These are phyloP conservation scores for Holacanthella duospinosa DNA, from an alignment of 2,888 invertebrate genomes.

Conservation along the genomic window DNA sequence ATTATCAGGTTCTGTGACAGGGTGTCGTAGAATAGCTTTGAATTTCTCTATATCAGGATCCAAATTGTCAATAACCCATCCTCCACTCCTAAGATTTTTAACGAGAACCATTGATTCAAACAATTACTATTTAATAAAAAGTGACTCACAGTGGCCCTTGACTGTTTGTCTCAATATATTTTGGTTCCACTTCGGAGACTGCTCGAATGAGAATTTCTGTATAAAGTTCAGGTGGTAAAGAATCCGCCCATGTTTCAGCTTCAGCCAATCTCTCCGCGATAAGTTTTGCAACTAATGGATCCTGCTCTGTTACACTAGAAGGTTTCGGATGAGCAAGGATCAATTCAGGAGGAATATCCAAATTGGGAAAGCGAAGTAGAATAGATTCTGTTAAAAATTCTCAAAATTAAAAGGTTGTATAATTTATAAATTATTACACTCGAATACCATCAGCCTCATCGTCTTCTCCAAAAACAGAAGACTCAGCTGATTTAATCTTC, in stretches of 20 bases:
- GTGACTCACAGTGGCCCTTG: constrained; percentile 20
- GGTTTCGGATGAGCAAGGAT: constrained; percentile 24
- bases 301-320: constrained; percentile 17
- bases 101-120: background rate
- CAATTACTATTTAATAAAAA: background rate
- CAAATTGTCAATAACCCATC: constrained; percentile 35
- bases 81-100: constrained; percentile 19
- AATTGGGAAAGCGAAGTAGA: constrained; percentile 23
- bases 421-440: background rate
- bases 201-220: constrained; percentile 25
- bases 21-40: constrained; percentile 23
- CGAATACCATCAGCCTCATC: constrained; percentile 22
- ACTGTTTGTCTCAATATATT: constrained; percentile 9
- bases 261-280: constrained; percentile 17
- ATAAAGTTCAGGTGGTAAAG: constrained; percentile 23
- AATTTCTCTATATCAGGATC: constrained; percentile 28
- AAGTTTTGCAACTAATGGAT: constrained; percentile 23
- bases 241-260: constrained; percentile 17
- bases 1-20: constrained; percentile 27
- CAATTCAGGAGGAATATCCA: constrained; percentile 26
- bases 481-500: constrained; percentile 13
- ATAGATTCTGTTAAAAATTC: constrained; percentile 18
- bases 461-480: constrained; percentile 12
- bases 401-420: background rate
- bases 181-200: constrained; percentile 19